Evolutionary conservation across 2,888 invertebrate genomes (phyloP).

Genomic region (Clusia tigrina): DNA sequence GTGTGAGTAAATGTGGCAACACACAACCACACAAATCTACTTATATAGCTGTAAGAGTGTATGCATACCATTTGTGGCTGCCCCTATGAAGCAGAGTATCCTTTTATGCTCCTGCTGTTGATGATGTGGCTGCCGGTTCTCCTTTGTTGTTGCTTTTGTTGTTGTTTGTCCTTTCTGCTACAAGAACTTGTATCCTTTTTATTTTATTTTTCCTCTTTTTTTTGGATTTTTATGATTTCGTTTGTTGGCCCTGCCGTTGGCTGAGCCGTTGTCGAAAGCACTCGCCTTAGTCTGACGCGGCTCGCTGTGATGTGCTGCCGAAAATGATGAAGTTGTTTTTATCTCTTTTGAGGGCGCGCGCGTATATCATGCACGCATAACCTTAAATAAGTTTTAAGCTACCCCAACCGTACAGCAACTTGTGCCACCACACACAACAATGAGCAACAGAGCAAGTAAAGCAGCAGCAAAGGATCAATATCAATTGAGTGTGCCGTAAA

Average conservation of each 20-base stretch:
- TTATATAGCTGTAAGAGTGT: not conserved
- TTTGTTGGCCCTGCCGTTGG: not conserved
- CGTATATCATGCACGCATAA: conserved; percentile 50
- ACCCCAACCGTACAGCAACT: conserved; percentile 41
- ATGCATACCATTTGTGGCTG: conserved; percentile 3
- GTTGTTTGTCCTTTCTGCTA: not conserved
- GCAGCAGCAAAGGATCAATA: conserved; percentile 34
- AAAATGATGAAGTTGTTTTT: conserved; percentile 8
- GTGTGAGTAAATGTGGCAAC: not conserved
- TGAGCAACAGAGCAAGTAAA: not conserved
- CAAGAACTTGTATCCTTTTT: conserved; percentile 3
- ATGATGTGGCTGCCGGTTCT: not conserved
- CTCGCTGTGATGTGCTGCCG: not conserved
- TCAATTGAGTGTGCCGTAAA: conserved; percentile 43
- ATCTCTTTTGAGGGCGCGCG: conserved; percentile 39
- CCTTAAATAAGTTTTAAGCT: conserved; percentile 54
- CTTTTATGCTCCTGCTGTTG: not conserved
- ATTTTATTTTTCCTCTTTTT: conserved; percentile 5
- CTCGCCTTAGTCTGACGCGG: conserved; percentile 30
- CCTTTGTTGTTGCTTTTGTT: conserved; percentile 2
- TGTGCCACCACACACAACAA: not conserved
- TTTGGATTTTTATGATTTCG: conserved; percentile 16
- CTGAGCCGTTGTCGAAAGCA: conserved; percentile 28
- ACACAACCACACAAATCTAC: not conserved
- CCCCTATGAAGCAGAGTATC: not conserved